phyloP scores from a whole-genome alignment of 2,797 vertebrate genomes.

The Gadopsis marmoratus region DNA sequence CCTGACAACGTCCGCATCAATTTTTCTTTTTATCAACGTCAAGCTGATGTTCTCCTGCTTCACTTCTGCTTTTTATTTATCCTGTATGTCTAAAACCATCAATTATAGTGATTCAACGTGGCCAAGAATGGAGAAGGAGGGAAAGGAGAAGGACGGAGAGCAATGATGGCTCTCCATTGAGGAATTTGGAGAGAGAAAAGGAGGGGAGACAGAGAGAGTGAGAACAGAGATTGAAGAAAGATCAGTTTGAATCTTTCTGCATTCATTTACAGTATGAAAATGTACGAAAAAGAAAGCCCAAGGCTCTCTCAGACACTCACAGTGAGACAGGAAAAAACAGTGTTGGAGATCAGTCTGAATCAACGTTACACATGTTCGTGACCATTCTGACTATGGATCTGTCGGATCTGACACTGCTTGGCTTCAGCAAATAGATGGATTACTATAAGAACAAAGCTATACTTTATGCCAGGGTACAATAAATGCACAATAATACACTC shows the following conservation, averaged over 20 bases:
- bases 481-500: background rate
- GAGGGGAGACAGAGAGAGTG: constrained; percentile 30
- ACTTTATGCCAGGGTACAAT: background rate
- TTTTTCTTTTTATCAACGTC: constrained; percentile 62
- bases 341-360: background rate
- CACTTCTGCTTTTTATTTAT: constrained; percentile 49
- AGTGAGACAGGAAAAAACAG: background rate
- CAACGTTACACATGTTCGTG: constrained; percentile 10
- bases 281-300: constrained; percentile 14
- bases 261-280: constrained; percentile 23
- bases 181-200: constrained; percentile 32
- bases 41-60: constrained; percentile 55
- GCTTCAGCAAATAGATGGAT: background rate
- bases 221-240: constrained; percentile 19
- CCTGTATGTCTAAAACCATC: constrained; percentile 40
- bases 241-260: constrained; percentile 24
- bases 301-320: constrained; percentile 10
- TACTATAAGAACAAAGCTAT: too few species aligned
- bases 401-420: constrained; percentile 10
- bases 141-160: constrained; percentile 29
- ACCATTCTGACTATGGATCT: background rate
- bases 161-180: constrained; percentile 23
- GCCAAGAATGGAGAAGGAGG: constrained; percentile 38
- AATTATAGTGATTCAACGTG: constrained; percentile 60
- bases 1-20: constrained; percentile 51